Conservation (phyloP, 2,888 invertebrate species). For the Nycteola revayana region DNA sequence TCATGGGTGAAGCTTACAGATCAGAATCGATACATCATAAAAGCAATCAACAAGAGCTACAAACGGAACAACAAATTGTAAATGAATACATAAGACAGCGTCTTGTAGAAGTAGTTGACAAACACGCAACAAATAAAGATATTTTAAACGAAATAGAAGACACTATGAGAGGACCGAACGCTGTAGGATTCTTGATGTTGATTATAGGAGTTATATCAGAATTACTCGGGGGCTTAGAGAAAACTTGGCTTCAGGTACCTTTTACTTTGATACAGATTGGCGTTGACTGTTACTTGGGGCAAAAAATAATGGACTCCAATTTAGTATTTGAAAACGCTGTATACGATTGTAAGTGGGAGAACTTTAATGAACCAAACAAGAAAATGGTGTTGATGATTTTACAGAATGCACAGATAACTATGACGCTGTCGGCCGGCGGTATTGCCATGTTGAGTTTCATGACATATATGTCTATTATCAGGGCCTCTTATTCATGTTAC, state of each 20-base stretch:
- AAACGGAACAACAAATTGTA: conserved; percentile 23
- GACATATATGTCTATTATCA: conserved; percentile 38
- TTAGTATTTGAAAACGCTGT: conserved; percentile 36
- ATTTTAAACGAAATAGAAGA: conserved; percentile 40
- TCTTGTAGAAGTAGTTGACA: conserved; percentile 37
- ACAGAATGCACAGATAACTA: conserved; percentile 39
- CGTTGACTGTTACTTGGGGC: conserved; percentile 46
- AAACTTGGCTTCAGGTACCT: conserved; percentile 50
- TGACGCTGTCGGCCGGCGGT: conserved; percentile 44
- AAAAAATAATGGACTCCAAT: conserved; percentile 43
- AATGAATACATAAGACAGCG: conserved; percentile 40
- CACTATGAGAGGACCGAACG: conserved; percentile 45
- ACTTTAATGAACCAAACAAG: conserved; percentile 39
- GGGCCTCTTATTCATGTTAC: conserved; percentile 43
- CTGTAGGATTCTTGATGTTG: conserved; percentile 45
- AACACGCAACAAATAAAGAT: conserved; percentile 40
- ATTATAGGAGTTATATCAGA: conserved; percentile 47
- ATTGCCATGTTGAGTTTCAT: conserved; percentile 37
- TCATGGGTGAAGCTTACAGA: conserved; percentile 2
- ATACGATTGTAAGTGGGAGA: conserved; percentile 46
- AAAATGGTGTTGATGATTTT: conserved; percentile 40
- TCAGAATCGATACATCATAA: conserved; percentile 2
- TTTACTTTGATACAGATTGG: conserved; percentile 48
- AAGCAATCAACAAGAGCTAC: conserved; percentile 1
- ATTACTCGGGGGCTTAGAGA: conserved; percentile 53